Base-by-base conservation (phyloP, 2,888 invertebrate species). In the Galeopsomyia nigrocyanea region DNA sequence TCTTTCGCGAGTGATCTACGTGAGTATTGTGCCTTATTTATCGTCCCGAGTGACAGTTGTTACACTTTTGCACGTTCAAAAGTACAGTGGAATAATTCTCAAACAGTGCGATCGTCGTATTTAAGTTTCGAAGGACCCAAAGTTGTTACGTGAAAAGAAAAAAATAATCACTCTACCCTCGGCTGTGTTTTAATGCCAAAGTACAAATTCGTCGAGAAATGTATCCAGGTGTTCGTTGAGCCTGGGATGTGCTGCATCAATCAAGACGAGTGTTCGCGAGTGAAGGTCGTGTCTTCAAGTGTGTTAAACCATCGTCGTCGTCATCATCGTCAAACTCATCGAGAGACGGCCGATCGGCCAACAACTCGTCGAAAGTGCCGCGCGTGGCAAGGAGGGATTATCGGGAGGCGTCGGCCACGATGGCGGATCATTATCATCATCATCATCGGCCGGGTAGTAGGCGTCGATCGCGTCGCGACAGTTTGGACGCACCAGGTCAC, bases 381-480 rank as follows among this genome's bases (percentile, higher is more conserved):
- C 85, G 86, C 78, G 85, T 84, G 77, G 83, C 84, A 74, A 83
- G 75, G 76, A 83, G 77, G 77, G 83, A 83, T 74, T 79, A 39
- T 39, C 39, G 79, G 79, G 79, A 82, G 82, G 82, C 78, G 26
- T 26, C 26, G 39, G 39, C 39, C 39, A 7, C 39, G 77, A 86
- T 86, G 86, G 85, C 86, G 79, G 86, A 85, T 79, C 83, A 84
- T 83, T 80, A 26, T 2, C 26, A 26, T 2, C 26, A 5, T 3
- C n/a, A 5, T 26, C 26, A 5, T 2, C 26, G 26, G 26, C 82
- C 77, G 80, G 79, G 49, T 78, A 82, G 79, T 31, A 80, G 81
- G 75, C 79, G 83, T 76, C 81, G 81, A 60, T 85, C 84, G 65
- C 84, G 85, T 76, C 85, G 84, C 74, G 85, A 86, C 78, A 85